These are phyloP conservation scores for Gavialis gangeticus DNA, from an alignment of 2,113 vertebrate species.

Conservation along the genomic window DNA sequence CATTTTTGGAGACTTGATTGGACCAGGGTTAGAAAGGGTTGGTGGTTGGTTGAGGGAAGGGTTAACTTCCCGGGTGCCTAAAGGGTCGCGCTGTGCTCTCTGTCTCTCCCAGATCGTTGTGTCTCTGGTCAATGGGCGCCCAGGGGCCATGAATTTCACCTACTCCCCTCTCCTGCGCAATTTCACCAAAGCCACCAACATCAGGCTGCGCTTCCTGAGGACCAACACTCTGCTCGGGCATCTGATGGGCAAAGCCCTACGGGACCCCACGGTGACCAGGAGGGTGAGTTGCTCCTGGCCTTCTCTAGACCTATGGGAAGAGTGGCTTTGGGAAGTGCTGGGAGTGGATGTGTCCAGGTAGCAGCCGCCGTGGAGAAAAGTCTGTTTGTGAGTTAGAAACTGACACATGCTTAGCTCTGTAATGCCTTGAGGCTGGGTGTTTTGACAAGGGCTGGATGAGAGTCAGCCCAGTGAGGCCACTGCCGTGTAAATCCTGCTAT, in stretches of 20 bases:
- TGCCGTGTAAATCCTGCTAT: neutral
- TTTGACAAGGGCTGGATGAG: neutral
- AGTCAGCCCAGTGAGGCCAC: neutral
- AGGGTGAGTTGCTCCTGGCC: slow-evolving; percentile 82
- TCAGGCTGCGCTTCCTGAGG: slow-evolving; percentile 92
- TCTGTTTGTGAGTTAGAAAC: neutral
- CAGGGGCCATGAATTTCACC: slow-evolving; percentile 96
- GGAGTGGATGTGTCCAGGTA: neutral
- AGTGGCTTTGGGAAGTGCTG: neutral
- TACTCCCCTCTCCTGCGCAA: slow-evolving; percentile 93
- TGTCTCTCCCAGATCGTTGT: slow-evolving; percentile 87
- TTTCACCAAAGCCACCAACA: slow-evolving; percentile 97
- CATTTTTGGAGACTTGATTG: neutral
- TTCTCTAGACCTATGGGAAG: neutral
- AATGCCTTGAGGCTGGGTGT: neutral
- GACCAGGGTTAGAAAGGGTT: neutral
- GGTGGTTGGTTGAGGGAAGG: neutral
- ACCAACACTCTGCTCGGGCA: slow-evolving; percentile 97
- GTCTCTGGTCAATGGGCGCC: slow-evolving; percentile 95
- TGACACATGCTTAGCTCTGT: neutral
- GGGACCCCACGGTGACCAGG: slow-evolving; percentile 97
- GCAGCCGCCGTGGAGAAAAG: neutral
- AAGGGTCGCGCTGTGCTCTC: neutral
- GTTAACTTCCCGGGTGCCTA: neutral
- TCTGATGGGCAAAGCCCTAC: slow-evolving; percentile 95